Conservation (phyloP, 2,113 vertebrate genomes). For the Pluvialis apricaria region DNA sequence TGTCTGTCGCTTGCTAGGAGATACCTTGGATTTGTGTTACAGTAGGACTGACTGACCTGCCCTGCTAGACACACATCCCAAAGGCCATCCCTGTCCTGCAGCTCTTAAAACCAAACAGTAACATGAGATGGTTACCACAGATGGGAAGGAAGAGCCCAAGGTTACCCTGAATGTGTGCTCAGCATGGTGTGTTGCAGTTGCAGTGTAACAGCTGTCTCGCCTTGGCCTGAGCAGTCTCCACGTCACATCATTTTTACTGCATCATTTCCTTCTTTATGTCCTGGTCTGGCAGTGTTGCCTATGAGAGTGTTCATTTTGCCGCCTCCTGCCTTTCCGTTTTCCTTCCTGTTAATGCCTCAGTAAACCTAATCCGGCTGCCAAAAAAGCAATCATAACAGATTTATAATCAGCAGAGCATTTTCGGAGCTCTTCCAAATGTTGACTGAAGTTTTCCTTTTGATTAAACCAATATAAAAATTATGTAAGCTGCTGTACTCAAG, state of each 20-base stretch:
- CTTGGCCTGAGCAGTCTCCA: not conserved
- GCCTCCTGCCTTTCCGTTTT: not conserved
- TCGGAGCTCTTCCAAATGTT: not conserved
- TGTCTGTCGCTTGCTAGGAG: not conserved
- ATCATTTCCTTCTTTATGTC: not conserved
- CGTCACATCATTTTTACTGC: not conserved
- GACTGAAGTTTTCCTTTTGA: not conserved
- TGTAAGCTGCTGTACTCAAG: not conserved
- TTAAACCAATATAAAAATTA: not conserved
- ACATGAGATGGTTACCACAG: not conserved
- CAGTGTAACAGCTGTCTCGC: not conserved
- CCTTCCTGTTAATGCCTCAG: not conserved
- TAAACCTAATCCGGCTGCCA: not conserved
- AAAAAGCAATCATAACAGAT: not conserved
- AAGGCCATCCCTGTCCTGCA: not conserved
- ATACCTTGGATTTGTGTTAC: not conserved
- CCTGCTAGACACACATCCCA: not conserved
- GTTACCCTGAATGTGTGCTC: not conserved
- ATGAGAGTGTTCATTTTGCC: not conserved
- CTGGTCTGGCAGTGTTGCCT: not conserved
- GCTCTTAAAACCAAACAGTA: not conserved
- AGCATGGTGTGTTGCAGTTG: not conserved
- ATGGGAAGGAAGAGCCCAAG: not conserved
- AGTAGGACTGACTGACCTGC: not conserved
- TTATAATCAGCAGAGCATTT: not conserved